Base-by-base conservation (phyloP, 2,113 vertebrate species). In the Ardeotis arabs region DNA sequence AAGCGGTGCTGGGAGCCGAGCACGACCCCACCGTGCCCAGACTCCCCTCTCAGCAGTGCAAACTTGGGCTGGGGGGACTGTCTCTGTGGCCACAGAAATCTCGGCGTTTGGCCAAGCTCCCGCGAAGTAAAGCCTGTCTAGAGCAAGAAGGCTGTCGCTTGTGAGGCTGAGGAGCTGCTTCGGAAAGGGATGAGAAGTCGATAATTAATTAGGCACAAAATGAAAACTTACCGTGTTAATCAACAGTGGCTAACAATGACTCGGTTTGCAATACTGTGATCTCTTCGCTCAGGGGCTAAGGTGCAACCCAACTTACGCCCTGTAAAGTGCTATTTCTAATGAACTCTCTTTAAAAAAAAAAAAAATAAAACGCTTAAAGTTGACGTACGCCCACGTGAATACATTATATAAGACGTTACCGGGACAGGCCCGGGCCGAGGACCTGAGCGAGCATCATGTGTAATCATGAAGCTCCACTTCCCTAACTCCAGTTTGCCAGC, bases 151-250 rank as follows among this genome's bases (percentile, higher is more conserved):
- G 52, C 31, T 70, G 23, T 60, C 9, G 29, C 63, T 80, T 82
- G 44, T 49, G 69, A 94, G 55, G 55, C 55, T 69, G 60, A 80
- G 68, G 47, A 90, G 39, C 66, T 59, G 70, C 82, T 96, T 90
- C 14, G 14, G 77, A 93, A 93, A 93, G 41, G 91, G 69, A 59
- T 18, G 90, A 97, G 91, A 94, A 89, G 92, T 97, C 96, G 91
- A 97, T 97, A 96, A 97, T 96, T 96, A 96, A 97, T 96, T 96
- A 98, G 95, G 76, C 73, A 73, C 91, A 90, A 95, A 97, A 97
- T 56, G 52, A 92, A 95, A 98, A 98, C 97, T 98, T 98, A 98
- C 97, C 96, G 41, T 76, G 82, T 95, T 96, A 94, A 95, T 95
- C 96, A 96, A 95, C 83, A 93, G 93, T 33, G 3, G 87, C 84